These are phyloP conservation scores for Ochropleura leucogaster DNA, from an alignment of 2,888 invertebrate species.

Conservation along the genomic window DNA sequence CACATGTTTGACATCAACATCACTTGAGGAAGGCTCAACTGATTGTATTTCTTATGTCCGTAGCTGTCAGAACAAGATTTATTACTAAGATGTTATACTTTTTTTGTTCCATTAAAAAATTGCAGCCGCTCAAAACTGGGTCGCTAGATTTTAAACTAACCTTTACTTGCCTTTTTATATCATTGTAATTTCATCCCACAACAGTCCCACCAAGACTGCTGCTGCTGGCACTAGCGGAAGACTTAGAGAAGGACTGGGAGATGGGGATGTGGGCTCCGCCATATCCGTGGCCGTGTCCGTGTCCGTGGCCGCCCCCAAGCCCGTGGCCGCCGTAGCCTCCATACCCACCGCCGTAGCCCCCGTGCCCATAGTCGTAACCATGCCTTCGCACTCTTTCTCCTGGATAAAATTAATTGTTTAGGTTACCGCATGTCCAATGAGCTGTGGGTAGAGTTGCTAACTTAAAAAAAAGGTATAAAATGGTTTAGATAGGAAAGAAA, in stretches of 20 bases:
- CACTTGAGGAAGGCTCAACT: too few species aligned
- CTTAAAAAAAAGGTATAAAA: too few species aligned
- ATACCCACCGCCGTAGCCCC: conserved; percentile 67
- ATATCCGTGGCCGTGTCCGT: conserved; percentile 57
- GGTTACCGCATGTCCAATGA: neutral
- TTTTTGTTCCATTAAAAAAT: too few species aligned
- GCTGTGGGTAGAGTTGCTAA: too few species aligned
- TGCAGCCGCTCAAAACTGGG: too few species aligned
- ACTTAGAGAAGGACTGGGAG: conserved; percentile 79
- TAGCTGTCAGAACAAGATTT: too few species aligned
- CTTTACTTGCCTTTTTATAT: neutral
- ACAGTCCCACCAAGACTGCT: conserved; percentile 51
- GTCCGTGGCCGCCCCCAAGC: conserved; percentile 51
- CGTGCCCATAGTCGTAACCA: conserved; percentile 67
- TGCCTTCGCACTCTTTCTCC: conserved; percentile 71
- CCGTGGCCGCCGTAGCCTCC: conserved; percentile 67
- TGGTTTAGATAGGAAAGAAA: too few species aligned
- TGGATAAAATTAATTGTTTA: conserved; percentile 34
- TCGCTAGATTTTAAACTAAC: neutral
- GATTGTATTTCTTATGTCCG: too few species aligned
- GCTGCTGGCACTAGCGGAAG: conserved; percentile 77
- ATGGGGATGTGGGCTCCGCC: conserved; percentile 60
- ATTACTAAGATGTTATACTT: too few species aligned
- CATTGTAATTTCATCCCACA: conserved; percentile 25
- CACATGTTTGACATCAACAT: too few species aligned